Percentiles rank a stretch among this genome's conserved stretches.
Evolutionary conservation across 2,888 invertebrate species (phyloP).

Genomic region (Alloplasta piceator): DNA sequence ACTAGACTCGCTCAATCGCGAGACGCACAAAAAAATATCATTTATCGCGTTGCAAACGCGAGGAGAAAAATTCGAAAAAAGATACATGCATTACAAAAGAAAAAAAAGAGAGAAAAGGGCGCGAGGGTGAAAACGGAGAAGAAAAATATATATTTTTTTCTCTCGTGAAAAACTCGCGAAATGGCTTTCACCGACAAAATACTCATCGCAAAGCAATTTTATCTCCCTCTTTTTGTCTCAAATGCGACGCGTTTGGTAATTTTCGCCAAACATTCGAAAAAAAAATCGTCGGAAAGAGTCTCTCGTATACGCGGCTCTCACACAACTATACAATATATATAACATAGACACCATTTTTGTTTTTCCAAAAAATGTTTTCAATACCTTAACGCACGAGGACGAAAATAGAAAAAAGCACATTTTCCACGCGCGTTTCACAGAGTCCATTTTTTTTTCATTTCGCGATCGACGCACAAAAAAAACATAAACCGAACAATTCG

Average conservation of each 20-base stretch:
- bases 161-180: not conserved
- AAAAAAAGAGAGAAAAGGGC: conserved; percentile 35
- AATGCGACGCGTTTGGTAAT: too few species aligned
- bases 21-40: conserved; percentile 26
- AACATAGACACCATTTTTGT: conserved; percentile 60
- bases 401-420: too few species aligned
- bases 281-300: too few species aligned
- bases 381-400: too few species aligned
- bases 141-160: not conserved
- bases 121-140: conserved; percentile 2
- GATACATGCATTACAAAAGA: conserved; percentile 32
- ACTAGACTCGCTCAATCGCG: conserved; percentile 66
- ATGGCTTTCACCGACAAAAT: not conserved
- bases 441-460: too few species aligned
- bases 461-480: too few species aligned
- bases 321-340: conserved; percentile 56
- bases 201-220: not conserved
- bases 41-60: conserved; percentile 29
- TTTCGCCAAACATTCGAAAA: too few species aligned
- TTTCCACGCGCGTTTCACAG: too few species aligned
- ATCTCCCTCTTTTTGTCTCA: not conserved
- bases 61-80: conserved; percentile 35
- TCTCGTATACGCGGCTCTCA: conserved; percentile 57
- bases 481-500: too few species aligned
- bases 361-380: not conserved